These are phyloP conservation scores for Hyles vespertilio DNA, from an alignment of 1,140 invertebrate species.

Conservation along the genomic window DNA sequence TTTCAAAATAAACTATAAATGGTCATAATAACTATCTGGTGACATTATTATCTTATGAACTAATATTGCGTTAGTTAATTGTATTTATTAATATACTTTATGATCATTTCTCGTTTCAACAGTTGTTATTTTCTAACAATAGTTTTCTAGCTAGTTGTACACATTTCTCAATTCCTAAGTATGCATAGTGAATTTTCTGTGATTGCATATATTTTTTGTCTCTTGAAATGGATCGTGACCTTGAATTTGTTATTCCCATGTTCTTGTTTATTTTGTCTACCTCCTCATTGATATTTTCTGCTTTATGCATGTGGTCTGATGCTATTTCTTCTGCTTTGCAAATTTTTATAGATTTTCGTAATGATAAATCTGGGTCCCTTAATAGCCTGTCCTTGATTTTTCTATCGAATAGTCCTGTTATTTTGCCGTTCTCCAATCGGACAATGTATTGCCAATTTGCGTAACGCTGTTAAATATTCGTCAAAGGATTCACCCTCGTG, in stretches of 20 bases:
- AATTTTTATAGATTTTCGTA: not conserved
- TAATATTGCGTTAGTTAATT: too few species aligned
- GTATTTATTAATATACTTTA: too few species aligned
- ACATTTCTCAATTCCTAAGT: conserved; percentile 2
- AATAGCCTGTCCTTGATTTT: not conserved
- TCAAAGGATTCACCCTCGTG: not conserved
- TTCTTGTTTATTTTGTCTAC: too few species aligned
- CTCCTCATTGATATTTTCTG: too few species aligned
- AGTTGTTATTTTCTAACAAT: too few species aligned
- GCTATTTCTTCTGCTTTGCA: not conserved
- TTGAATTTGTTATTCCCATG: too few species aligned
- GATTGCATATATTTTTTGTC: not conserved
- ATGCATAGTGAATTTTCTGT: conserved; percentile 4
- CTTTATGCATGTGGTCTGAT: not conserved
- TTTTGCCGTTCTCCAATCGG: not conserved
- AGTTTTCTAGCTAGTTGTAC: conserved; percentile 1
- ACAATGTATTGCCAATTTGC: not conserved
- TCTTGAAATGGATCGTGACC: too few species aligned
- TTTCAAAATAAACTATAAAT: too few species aligned
- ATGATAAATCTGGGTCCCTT: not conserved
- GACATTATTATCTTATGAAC: too few species aligned
- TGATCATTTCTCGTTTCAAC: too few species aligned
- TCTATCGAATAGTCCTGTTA: not conserved
- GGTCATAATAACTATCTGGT: too few species aligned
- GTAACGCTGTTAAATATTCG: not conserved